Evolutionary conservation across 2,113 vertebrate genomes (phyloP), one percentile per base, ranked within the genome.

Genomic region (Isurus oxyrinchus): DNA sequence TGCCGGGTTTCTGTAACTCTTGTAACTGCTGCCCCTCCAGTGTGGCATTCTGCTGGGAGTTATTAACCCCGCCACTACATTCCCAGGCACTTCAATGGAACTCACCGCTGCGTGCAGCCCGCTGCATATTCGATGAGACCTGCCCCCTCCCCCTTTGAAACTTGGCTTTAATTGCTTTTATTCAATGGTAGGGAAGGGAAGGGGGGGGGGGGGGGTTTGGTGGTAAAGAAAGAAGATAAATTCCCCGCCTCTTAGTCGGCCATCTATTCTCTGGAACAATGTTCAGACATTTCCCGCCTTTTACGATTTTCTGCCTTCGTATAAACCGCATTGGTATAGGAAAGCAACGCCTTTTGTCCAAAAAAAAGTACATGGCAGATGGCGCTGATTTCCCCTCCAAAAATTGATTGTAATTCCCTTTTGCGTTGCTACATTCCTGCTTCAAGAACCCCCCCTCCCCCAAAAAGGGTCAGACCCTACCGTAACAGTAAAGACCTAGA

Each of bases 101-200:
- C 97, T 97, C 97, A 98, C 97, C 97, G 98, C 97, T 97, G 98
- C 97, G 97, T 97, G 98, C 98, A 98, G 98, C 98, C 98, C 98
- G 98, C 98, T 98, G 98, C 98, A 99, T 98, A 98, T 97, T 98
- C 98, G 98, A 99, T 99, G 98, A 98, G 98, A 98, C 96, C 44
- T 61, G 3, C 3, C 16, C 63, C 23, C 25, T 98, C 97, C 23
- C 25, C 98, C 97, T 98, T 99, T 98, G 98, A 98, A 98, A 98
- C 97, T 97, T 98, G 44, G 5, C 66, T 98, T 98, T 98, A 98
- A 98, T 99, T 98, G 98, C 98, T 98, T 98, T 98, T 97, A 98
- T 96, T 96, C 97, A 98, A 35, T 72, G 27, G 67, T 49, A 49
- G 44, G 44, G 44, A 49, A n/a, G n/a, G n/a, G n/a, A n/a, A 3